Base-by-base conservation (phyloP, 1,140 invertebrate species). In the Littorina saxatilis region DNA sequence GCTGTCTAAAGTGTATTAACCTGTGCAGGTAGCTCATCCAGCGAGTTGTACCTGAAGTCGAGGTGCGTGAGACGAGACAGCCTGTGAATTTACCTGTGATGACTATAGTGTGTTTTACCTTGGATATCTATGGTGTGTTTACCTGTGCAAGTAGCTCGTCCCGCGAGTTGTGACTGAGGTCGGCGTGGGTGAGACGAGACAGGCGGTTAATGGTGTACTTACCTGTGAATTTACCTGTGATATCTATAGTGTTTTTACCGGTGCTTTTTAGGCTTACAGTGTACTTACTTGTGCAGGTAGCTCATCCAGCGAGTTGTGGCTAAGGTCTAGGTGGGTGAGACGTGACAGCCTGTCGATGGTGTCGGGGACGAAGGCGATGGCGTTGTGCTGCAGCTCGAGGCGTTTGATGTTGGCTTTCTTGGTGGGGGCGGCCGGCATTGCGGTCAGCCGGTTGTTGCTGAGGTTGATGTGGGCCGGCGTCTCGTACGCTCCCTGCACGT, bases 321-420 rank as follows among this genome's bases (percentile, higher is more conserved):
- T 89, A 17, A 92, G 84, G 63, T 91, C 87, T 4, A 92, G 82
- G 85, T 84, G 86, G 2, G 88, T 88, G 73, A 92, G 77, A 32
- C 88, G 82, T 37, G 84, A 83, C n/a, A 92, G 85, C 61, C 89
- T 88, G 76, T 90, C 86, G 20, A 91, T 84, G 29, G 86, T 83
- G 29, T 91, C 89, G 0, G 90, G 90, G 4, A 91, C 85, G 58
- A 84, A 84, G 32, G 83, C 83, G 40, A 91, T 86, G 17, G 86
- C 85, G 80, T 91, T 91, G 79, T 88, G 83, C 35, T 89, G 87
- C n/a, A 91, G 82, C 81, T 91, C 87, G 50, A 92, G 77, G 40
- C 87, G 84, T 70, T 91, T 91, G 37, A 89, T 86, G 32, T 88
- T 85, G n/a, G 91, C 87, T 52, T 90, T 90, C 76, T 92, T 91